phyloP scores from a whole-genome alignment of 1,140 invertebrate species.

The Pachypsylla venusta region DNA sequence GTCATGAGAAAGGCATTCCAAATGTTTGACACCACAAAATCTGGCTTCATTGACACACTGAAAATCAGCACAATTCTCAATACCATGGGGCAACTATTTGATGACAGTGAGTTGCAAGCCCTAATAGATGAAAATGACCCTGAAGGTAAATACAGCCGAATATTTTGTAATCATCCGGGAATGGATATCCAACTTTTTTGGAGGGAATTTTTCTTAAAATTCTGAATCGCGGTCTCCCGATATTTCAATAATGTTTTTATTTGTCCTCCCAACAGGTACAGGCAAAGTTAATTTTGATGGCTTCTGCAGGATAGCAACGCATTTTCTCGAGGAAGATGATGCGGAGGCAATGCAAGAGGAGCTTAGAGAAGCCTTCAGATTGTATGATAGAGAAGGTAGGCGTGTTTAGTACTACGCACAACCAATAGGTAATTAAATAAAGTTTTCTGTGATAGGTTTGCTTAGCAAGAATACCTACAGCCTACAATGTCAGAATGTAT shows the following conservation, averaged over 20 bases:
- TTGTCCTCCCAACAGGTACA: slow-evolving; percentile 41
- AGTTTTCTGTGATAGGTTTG: too few relatives aligned
- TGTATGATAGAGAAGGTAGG: slow-evolving; percentile 42
- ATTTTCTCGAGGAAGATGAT: slow-evolving; percentile 81
- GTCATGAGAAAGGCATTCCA: slow-evolving; percentile 83
- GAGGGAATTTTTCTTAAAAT: not conserved
- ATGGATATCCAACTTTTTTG: not conserved
- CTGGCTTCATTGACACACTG: slow-evolving; percentile 72
- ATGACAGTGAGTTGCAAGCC: slow-evolving; percentile 66
- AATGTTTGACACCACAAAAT: slow-evolving; percentile 86
- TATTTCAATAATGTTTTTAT: too few relatives aligned
- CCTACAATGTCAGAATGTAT: too few relatives aligned
- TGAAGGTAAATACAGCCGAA: slow-evolving; percentile 40
- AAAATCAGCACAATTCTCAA: slow-evolving; percentile 86
- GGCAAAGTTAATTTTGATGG: slow-evolving; percentile 89
- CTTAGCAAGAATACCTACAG: too few relatives aligned
- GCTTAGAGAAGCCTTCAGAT: slow-evolving; percentile 83
- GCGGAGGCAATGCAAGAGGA: slow-evolving; percentile 87
- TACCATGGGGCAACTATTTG: slow-evolving; percentile 83
- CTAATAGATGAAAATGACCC: slow-evolving; percentile 73
- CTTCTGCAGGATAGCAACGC: slow-evolving; percentile 76
- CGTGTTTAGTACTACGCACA: too few relatives aligned
- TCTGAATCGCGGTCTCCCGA: too few relatives aligned
- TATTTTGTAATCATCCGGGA: not conserved
- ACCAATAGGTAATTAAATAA: too few relatives aligned